Conservation (phyloP, 2,113 vertebrate species). For the Rhegmatorhina hoffmannsi region DNA sequence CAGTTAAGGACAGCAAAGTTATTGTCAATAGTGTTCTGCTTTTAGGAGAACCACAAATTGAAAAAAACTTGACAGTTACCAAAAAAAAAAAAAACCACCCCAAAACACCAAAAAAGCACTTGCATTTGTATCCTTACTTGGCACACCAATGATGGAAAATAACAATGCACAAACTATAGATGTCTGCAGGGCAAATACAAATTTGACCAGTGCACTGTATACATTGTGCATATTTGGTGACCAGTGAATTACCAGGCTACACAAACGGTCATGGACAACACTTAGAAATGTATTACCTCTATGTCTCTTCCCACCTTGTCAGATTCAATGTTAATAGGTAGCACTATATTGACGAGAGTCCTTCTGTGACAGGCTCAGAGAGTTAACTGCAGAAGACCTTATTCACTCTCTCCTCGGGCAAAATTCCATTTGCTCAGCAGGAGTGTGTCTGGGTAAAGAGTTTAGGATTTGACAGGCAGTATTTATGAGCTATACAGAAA, state of each 20-base stretch:
- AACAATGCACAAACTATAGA: background rate
- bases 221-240: background rate
- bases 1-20: background rate
- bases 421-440: conserved; percentile 3
- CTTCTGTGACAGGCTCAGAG: background rate
- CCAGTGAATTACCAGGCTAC: background rate
- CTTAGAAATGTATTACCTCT: background rate
- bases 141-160: background rate
- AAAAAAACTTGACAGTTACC: background rate
- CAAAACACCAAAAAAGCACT: background rate
- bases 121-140: background rate
- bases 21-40: background rate
- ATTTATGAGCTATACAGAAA: conserved; percentile 15
- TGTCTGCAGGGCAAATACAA: background rate
- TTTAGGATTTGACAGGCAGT: background rate
- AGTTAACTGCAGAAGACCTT: background rate
- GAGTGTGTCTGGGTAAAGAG: background rate
- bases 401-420: background rate
- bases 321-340: background rate
- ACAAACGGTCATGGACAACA: background rate
- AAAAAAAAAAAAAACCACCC: background rate
- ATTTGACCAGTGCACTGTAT: background rate
- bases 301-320: background rate
- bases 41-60: background rate
- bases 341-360: background rate